These are phyloP conservation scores for Montipora capitata DNA, from an alignment of 92 coral and sea anemone species.

Conservation along the genomic window DNA sequence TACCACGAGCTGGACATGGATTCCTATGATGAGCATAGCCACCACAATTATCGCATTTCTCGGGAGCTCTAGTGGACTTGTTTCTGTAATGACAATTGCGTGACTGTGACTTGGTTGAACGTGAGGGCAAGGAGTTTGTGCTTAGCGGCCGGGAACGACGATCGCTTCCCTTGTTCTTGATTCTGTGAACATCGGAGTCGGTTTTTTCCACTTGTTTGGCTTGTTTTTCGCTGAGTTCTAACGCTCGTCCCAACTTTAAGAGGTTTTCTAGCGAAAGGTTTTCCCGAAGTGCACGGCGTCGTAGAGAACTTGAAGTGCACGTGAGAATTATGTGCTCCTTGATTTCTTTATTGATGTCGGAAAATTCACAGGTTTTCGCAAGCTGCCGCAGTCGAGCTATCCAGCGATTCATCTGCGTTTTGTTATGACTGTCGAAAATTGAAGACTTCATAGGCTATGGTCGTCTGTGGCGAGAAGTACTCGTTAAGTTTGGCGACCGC, in stretches of 20 bases:
- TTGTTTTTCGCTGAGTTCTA: constrained; percentile 57
- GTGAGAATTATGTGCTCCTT: too few species aligned
- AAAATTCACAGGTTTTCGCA: constrained; percentile 67
- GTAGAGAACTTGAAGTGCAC: too few species aligned
- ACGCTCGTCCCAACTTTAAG: constrained; percentile 52
- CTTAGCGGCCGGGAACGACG: background rate
- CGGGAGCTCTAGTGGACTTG: background rate
- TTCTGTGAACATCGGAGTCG: constrained; percentile 12
- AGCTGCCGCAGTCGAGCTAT: constrained; percentile 73
- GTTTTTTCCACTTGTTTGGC: constrained; percentile 47
- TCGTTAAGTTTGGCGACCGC: constrained; percentile 70
- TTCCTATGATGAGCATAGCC: too few species aligned
- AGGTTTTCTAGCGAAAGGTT: too few species aligned
- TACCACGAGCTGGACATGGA: constrained; percentile 43
- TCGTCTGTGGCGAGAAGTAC: constrained; percentile 74
- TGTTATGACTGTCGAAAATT: constrained; percentile 74
- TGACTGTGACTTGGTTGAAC: background rate
- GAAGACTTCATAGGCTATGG: constrained; percentile 76
- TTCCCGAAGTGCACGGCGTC: too few species aligned
- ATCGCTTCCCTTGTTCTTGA: constrained; percentile 29
- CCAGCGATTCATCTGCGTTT: constrained; percentile 73
- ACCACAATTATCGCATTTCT: too few species aligned
- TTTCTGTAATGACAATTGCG: background rate
- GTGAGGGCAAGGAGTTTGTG: background rate
- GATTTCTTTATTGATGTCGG: constrained; percentile 50